Percentiles rank a stretch among this genome's conserved stretches.
phyloP scores from a whole-genome alignment of 2,113 vertebrate species.

The Neogale vison region DNA sequence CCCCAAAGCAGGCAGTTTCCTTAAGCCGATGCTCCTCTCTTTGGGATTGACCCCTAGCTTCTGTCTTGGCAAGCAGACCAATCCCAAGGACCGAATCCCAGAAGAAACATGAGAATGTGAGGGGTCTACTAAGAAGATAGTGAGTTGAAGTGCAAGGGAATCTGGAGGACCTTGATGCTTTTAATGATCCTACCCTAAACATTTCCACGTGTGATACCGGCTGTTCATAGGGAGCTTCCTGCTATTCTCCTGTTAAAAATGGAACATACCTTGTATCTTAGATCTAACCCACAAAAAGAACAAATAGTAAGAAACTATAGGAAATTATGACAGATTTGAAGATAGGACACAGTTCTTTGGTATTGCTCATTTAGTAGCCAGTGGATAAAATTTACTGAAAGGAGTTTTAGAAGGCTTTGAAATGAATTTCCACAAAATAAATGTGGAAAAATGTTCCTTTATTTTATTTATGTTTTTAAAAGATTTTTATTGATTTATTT shows the following conservation, averaged over 20 bases:
- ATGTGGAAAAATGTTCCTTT: not conserved
- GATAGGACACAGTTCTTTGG: conserved; percentile 17
- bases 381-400: conserved; percentile 51
- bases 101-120: not conserved
- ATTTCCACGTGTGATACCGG: not conserved
- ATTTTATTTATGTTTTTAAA: not conserved
- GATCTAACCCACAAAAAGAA: not conserved
- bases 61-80: not conserved
- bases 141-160: not conserved
- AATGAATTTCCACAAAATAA: conserved; percentile 36
- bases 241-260: conserved; percentile 21
- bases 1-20: not conserved
- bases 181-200: not conserved
- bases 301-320: not conserved
- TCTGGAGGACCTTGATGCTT: not conserved
- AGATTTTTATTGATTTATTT: too few species aligned
- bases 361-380: not conserved
- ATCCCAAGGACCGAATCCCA: not conserved
- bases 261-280: not conserved
- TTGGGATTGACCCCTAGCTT: not conserved
- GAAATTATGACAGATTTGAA: not conserved
- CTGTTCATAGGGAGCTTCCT: not conserved
- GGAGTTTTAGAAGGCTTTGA: conserved; percentile 13
- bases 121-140: not conserved
- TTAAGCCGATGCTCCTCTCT: not conserved